These are phyloP conservation scores for Gymnarchus niloticus DNA, from an alignment of 2,113 vertebrate genomes.

Conservation along the genomic window DNA sequence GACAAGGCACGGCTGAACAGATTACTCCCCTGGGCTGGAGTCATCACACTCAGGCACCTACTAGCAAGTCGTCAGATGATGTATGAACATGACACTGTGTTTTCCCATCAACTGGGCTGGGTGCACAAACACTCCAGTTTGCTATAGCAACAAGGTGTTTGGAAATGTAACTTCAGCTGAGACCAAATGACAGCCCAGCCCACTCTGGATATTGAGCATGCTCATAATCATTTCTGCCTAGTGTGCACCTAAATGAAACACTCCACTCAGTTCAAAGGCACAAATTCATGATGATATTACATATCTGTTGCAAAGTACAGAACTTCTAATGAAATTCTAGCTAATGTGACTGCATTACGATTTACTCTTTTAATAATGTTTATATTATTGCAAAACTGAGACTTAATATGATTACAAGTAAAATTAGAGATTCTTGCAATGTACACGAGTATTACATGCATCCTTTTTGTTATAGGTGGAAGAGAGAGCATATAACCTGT, in stretches of 20 bases:
- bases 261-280: background rate
- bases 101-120: conserved; percentile 8
- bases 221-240: background rate
- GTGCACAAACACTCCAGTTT: background rate
- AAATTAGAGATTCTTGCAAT: background rate
- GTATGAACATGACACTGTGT: background rate
- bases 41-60: background rate
- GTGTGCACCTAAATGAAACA: background rate
- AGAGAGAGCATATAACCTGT: background rate
- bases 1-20: background rate
- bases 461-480: background rate
- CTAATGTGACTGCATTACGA: background rate
- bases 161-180: background rate
- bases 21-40: conserved; percentile 2
- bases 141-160: background rate
- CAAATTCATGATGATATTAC: background rate
- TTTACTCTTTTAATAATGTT: background rate
- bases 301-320: background rate
- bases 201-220: background rate
- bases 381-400: background rate
- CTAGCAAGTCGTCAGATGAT: background rate
- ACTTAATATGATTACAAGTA: background rate
- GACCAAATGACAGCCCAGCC: background rate
- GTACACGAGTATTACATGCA: background rate
- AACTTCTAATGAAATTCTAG: background rate